These are phyloP conservation scores for Aspiorhynchus laticeps DNA, from an alignment of 2,113 vertebrate genomes.

Conservation along the genomic window DNA sequence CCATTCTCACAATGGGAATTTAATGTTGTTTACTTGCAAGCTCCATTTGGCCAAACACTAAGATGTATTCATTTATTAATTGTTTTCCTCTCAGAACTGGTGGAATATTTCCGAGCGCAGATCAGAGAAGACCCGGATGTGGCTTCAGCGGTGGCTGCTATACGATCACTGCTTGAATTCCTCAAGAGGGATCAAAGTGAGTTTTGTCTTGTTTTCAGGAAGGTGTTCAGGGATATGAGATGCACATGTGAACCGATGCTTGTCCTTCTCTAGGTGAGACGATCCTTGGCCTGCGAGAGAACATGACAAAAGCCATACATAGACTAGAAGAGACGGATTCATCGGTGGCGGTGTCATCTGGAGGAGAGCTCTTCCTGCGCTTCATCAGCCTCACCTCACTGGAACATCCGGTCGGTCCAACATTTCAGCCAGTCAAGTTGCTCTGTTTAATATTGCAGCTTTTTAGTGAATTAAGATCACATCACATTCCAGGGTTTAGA, in stretches of 20 bases:
- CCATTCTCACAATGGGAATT: neutral
- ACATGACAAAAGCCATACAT: slow-evolving; percentile 84
- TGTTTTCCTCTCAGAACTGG: slow-evolving; percentile 77
- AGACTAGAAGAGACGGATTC: slow-evolving; percentile 87
- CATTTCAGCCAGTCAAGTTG: neutral
- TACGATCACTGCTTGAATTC: slow-evolving; percentile 88
- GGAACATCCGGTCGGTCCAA: slow-evolving; percentile 84
- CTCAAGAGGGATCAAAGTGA: slow-evolving; percentile 88
- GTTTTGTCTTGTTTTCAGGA: neutral
- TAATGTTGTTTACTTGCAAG: neutral
- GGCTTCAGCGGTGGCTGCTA: slow-evolving; percentile 93
- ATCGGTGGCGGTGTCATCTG: slow-evolving; percentile 93
- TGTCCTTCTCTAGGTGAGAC: slow-evolving; percentile 82
- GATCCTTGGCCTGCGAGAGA: slow-evolving; percentile 89
- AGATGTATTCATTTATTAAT: neutral
- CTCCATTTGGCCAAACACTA: neutral
- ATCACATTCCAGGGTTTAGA: neutral
- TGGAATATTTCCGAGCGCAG: slow-evolving; percentile 88
- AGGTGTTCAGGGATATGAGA: neutral
- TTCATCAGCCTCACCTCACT: slow-evolving; percentile 96
- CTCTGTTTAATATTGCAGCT: neutral
- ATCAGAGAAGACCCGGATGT: slow-evolving; percentile 85
- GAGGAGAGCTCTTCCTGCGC: slow-evolving; percentile 94
- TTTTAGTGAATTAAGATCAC: neutral
- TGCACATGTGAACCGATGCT: neutral